These are phyloP conservation scores for Cloeon dipterum DNA, from an alignment of 2,888 invertebrate species.

Conservation along the genomic window DNA sequence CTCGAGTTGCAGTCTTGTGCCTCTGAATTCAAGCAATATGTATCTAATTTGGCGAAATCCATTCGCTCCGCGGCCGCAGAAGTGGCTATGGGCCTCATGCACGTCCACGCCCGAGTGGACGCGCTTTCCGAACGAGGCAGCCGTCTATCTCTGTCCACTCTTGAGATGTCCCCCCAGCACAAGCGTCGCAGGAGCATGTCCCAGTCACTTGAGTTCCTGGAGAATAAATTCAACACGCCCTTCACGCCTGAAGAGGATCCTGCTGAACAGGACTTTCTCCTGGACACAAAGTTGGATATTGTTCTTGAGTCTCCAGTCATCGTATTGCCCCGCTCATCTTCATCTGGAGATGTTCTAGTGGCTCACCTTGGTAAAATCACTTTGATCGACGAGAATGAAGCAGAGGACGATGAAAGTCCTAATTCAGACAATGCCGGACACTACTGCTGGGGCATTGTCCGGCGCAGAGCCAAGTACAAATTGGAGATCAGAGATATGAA, in stretches of 20 bases:
- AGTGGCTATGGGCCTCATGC: slow-evolving; percentile 75
- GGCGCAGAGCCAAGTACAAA: slow-evolving; percentile 25
- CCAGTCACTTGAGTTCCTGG: slow-evolving; percentile 12
- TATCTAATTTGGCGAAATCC: slow-evolving; percentile 60
- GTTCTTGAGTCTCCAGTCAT: slow-evolving; percentile 79
- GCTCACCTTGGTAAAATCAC: slow-evolving; percentile 82
- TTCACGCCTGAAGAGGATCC: slow-evolving; percentile 16
- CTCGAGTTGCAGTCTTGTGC: slow-evolving; percentile 72
- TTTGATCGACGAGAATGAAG: slow-evolving; percentile 13
- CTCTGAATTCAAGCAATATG: slow-evolving; percentile 72
- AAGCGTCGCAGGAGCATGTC: slow-evolving; percentile 11
- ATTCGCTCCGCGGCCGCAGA: slow-evolving; percentile 80
- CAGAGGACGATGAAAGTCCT: slow-evolving; percentile 1
- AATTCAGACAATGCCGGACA: slow-evolving; percentile 2
- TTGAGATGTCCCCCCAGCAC: slow-evolving; percentile 13
- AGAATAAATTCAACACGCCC: slow-evolving; percentile 15
- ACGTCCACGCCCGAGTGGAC: slow-evolving; percentile 40
- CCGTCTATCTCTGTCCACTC: slow-evolving; percentile 7
- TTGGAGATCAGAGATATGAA: slow-evolving; percentile 72
- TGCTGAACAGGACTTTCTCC: slow-evolving; percentile 5
- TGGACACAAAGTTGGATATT: slow-evolving; percentile 37
- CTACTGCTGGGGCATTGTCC: slow-evolving; percentile 13
- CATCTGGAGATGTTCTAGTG: slow-evolving; percentile 64
- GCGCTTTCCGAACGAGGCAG: slow-evolving; percentile 1
- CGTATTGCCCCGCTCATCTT: slow-evolving; percentile 56